phyloP scores from a whole-genome alignment of 2,113 vertebrate genomes.

The Rana temporaria region DNA sequence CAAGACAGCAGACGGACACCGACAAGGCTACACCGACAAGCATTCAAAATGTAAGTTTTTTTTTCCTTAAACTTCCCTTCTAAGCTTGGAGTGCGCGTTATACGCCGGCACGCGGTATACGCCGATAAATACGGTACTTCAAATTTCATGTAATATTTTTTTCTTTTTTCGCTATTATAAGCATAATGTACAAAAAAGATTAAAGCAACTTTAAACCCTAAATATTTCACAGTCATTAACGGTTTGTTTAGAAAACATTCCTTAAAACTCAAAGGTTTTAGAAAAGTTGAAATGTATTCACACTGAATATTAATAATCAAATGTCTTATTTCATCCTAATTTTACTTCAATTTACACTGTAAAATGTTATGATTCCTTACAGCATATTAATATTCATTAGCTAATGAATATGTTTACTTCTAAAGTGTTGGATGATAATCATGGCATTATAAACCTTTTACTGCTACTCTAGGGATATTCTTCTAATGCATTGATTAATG shows the following conservation, averaged over 20 bases:
- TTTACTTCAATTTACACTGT: constrained; percentile 12
- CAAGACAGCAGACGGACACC: too few relatives aligned
- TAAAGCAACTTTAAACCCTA: too few relatives aligned
- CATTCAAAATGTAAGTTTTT: too few relatives aligned
- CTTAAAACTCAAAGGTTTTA: neutral
- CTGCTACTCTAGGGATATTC: constrained; percentile 50
- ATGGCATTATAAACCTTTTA: constrained; percentile 56
- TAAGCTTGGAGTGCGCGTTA: too few relatives aligned
- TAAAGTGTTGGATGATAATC: constrained; percentile 47
- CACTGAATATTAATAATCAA: neutral
- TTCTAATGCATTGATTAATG: constrained; percentile 49
- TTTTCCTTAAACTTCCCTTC: too few relatives aligned
- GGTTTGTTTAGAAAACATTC: neutral
- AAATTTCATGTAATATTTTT: too few relatives aligned
- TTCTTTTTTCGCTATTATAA: too few relatives aligned
- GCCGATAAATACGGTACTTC: too few relatives aligned
- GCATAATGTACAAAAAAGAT: too few relatives aligned
- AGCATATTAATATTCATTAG: constrained; percentile 50
- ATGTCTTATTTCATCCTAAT: neutral
- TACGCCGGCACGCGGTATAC: too few relatives aligned
- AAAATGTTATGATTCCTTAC: constrained; percentile 23
- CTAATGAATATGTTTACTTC: constrained; percentile 55
- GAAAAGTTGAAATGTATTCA: neutral
- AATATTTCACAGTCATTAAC: too few relatives aligned
- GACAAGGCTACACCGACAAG: too few relatives aligned